phyloP scores from a whole-genome alignment of 2,888 invertebrate species.

The Epinotia ramella region DNA sequence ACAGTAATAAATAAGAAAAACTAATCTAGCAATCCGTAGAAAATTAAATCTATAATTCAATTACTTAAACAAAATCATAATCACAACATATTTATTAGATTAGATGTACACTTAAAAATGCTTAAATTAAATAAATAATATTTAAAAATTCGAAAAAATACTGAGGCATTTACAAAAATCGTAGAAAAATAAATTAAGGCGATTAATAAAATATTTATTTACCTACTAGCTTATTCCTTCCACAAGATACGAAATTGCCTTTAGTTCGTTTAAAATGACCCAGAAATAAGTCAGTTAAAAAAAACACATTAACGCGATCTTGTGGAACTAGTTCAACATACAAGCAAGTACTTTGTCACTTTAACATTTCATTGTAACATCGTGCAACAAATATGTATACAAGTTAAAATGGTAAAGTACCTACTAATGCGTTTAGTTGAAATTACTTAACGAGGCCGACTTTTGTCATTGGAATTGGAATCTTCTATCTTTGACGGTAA shows the following conservation, averaged over 20 bases:
- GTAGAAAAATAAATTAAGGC: conserved; percentile 55
- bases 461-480: too few species aligned
- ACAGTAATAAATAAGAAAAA: conserved; percentile 8
- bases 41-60: conserved; percentile 33
- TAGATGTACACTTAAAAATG: conserved; percentile 42
- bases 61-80: conserved; percentile 33
- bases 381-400: background rate
- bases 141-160: conserved; percentile 47
- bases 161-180: conserved; percentile 36
- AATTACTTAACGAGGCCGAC: too few species aligned
- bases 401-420: background rate
- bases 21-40: conserved; percentile 30
- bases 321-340: background rate
- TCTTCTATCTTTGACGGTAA: too few species aligned
- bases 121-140: conserved; percentile 41
- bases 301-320: background rate
- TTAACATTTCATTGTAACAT: background rate
- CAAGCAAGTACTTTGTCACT: background rate
- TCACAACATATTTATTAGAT: conserved; percentile 37
- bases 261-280: background rate
- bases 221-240: conserved; percentile 47
- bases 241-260: conserved; percentile 6
- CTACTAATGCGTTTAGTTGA: background rate
- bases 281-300: background rate
- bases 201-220: conserved; percentile 64